Base-by-base conservation (phyloP, 1,140 invertebrate genomes). In the Lepidurus packardi region DNA sequence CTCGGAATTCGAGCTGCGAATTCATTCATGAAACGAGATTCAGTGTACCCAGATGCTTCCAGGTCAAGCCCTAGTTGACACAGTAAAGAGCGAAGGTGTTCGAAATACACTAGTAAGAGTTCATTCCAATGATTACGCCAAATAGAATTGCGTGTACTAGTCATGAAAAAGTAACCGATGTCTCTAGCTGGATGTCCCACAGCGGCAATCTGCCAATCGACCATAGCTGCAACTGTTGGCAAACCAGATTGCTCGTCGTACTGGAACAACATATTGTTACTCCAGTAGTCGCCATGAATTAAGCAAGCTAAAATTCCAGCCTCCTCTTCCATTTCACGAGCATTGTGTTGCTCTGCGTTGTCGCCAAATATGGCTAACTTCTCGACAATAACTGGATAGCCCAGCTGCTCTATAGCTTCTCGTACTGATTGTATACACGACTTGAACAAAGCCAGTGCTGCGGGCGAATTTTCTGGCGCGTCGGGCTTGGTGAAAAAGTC, bases 211-310 rank as follows among this genome's bases (percentile, higher is more conserved):
- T 80, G 79, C 77, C 77, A 80, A 25, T 80, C 79, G n/a, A 77
- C 53, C 53, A 65, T 65, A 65, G 9, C 53, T 21, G 43, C 73
- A 21, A 16, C 73, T 6, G 75, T 9, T 45, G 42, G 78, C 6
- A 65, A 65, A 42, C 34, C 78, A 43, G 24, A n/a, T n/a, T 77
- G 43, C 10, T 78, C 79, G 34, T 78, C 79, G 43, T 80, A 80
- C 43, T 73, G 53, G 43, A 77, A 80, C 11, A 80, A 42, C 76
- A 80, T 80, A 73, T 80, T 80, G 43, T 80, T 80, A 45, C 16
- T 74, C 79, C 79, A 80, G 16, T 34, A 77, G 53, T 80, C 79
- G 7, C 79, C 79, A 47, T 80, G 79, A n/a, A 77, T 24, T 73
- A 80, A 24, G 34, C 47, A 45, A 0, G 75, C 76, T 43, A 80